Evolutionary conservation across 2,888 invertebrate species (phyloP).

Genomic region (Erebia ligea): DNA sequence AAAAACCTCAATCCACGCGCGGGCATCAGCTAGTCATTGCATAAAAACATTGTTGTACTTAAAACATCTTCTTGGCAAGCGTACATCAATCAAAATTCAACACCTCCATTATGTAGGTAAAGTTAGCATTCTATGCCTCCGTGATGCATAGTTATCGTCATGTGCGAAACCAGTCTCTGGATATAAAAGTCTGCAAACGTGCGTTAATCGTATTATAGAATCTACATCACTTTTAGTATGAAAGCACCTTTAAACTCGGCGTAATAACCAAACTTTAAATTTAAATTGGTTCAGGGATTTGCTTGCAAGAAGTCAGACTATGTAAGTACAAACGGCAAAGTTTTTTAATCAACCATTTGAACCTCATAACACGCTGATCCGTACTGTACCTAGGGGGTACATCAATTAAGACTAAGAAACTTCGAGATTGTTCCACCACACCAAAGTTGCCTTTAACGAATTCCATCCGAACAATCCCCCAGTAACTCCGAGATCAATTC

Average conservation of each 20-base stretch:
- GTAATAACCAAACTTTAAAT: slow-evolving; percentile 31
- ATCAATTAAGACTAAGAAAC: slow-evolving; percentile 48
- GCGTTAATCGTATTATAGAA: slow-evolving; percentile 1
- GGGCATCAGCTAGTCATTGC: no score
- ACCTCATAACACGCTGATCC: slow-evolving; percentile 33
- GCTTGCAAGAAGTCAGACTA: slow-evolving; percentile 29
- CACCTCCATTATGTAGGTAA: no score
- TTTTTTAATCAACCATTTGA: slow-evolving; percentile 42
- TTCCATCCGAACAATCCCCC: slow-evolving; percentile 55
- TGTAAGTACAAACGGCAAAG: slow-evolving; percentile 33
- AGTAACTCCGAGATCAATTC: slow-evolving; percentile 58
- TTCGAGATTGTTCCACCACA: slow-evolving; percentile 45
- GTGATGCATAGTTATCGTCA: no score
- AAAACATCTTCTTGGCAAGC: no score
- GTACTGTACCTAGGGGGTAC: slow-evolving; percentile 36
- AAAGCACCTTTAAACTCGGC: slow-evolving; percentile 17
- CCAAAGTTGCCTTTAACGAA: slow-evolving; percentile 55
- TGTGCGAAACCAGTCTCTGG: no score
- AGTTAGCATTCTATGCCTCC: no score
- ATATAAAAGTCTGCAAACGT: no score
- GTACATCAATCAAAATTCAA: no score
- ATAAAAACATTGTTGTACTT: no score
- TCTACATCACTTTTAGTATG: slow-evolving; percentile 16
- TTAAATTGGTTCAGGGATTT: slow-evolving; percentile 33
- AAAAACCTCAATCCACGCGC: no score